Evolutionary conservation across 2,888 invertebrate species (phyloP).

Genomic region (Ophion costatus): DNA sequence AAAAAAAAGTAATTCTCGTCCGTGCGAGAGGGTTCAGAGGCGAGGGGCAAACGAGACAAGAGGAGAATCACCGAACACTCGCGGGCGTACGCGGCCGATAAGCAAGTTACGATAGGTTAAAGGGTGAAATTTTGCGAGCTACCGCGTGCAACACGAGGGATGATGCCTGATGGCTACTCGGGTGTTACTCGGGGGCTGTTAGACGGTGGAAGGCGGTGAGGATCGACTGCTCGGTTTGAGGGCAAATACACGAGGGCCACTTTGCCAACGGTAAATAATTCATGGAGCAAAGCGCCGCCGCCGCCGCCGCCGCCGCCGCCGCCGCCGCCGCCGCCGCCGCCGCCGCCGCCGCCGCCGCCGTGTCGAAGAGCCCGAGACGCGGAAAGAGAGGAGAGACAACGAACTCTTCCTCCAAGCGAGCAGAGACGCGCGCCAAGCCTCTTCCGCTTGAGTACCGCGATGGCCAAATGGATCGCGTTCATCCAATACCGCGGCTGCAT

Average conservation of each 20-base stretch:
- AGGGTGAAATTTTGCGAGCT: conserved; percentile 73
- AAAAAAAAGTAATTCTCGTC: too few species aligned
- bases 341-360: too few species aligned
- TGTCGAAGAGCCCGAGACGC: conserved; percentile 35
- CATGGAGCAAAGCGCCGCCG: conserved; percentile 73
- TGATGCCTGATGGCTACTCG: conserved; percentile 22
- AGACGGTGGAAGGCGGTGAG: conserved; percentile 47
- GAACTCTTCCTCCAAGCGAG: conserved; percentile 8
- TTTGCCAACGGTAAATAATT: conserved; percentile 78
- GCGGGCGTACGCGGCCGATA: conserved; percentile 49
- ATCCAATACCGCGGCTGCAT: conserved; percentile 68
- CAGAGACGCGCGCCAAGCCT: conserved; percentile 35
- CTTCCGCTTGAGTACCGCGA: conserved; percentile 66
- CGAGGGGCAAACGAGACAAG: conserved; percentile 1
- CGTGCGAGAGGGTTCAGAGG: neutral
- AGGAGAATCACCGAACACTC: neutral
- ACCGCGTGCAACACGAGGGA: conserved; percentile 46
- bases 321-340: too few species aligned
- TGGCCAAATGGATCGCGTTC: conserved; percentile 73
- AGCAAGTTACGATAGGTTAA: conserved; percentile 69
- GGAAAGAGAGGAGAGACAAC: conserved; percentile 9
- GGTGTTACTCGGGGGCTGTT: too few species aligned
- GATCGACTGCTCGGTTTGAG: conserved; percentile 71
- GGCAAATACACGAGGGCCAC: conserved; percentile 77
- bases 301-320: too few species aligned